Evolutionary conservation across 2,797 vertebrate genomes (phyloP), one percentile per base, ranked within the genome.

Genomic region (Cebuella pygmaea): DNA sequence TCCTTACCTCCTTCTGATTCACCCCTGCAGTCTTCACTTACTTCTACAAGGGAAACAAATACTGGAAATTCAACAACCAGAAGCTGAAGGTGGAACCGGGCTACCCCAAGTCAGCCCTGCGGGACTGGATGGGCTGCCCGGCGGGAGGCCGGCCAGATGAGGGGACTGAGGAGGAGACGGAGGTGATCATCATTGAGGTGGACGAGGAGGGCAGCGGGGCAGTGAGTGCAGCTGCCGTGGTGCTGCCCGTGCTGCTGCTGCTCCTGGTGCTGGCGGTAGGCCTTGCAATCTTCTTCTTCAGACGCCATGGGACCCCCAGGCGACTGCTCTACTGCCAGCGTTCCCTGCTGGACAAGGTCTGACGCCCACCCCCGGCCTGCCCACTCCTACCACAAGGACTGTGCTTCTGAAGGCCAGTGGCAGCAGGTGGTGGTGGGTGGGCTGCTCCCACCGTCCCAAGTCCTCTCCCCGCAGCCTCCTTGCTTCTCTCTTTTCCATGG

Each of bases 31-130:
- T 98, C 52, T 99, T 99, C 99, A 99, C 99, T 0, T 99, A 99
- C 95, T 99, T 99, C 98, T 99, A 99, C 98, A 99, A 99, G 98
- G 99, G 99, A 92, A 99, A 99, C 97, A 99, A 99, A 95, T 99
- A 99, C 98, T 99, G 99, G 99, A 99, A 99, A 97, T 99, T 99
- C 98, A 99, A 99, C 98, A 99, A 99, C 98, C 99, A 99, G 98
- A 99, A 99, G 98, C 98, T 99, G 98, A 99, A 99, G 98, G 99
- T 99, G 92, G 99, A 99, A 98, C 99, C 99, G 0, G 99, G 99
- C 82, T 99, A 99, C 98, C 99, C 99, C 87, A 99, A 99, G 96
- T 99, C 99, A 0, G 99, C 99, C 72, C 98, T 99, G 75, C 98
- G 98, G 10, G 99, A 99, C 98, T 99, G 99, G 99, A 99, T 99